phyloP scores from a whole-genome alignment of 2,113 vertebrate genomes.

The Silurus asotus region DNA sequence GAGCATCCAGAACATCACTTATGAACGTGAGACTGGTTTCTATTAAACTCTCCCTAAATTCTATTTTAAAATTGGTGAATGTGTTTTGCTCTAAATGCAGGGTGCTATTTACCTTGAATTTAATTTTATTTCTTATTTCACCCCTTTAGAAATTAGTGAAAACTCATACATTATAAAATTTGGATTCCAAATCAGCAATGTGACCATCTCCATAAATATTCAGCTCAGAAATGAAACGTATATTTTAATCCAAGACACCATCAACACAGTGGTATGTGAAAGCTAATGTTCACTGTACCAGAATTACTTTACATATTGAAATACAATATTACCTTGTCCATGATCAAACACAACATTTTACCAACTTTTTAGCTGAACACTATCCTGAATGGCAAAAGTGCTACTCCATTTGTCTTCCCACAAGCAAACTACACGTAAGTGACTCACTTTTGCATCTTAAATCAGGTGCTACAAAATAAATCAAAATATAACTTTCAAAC shows the following conservation, averaged over 20 bases:
- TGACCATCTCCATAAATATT: constrained; percentile 18
- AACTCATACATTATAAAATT: constrained; percentile 34
- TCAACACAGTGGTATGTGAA: constrained; percentile 20
- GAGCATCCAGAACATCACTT: constrained; percentile 28
- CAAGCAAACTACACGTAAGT: constrained; percentile 32
- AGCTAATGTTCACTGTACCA: background rate
- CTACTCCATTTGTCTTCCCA: constrained; percentile 16
- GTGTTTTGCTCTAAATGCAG: background rate
- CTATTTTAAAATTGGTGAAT: background rate
- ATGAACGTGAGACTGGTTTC: constrained; percentile 26
- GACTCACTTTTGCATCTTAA: background rate
- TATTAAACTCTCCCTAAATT: background rate
- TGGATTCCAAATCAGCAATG: constrained; percentile 39
- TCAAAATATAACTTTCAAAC: no score
- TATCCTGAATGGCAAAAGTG: constrained; percentile 5
- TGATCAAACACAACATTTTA: background rate
- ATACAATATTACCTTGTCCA: background rate
- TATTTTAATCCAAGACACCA: background rate
- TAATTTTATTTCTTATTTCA: background rate
- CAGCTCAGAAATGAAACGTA: constrained; percentile 27
- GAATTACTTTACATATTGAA: background rate
- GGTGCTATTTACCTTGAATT: background rate
- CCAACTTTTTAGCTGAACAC: constrained; percentile 3
- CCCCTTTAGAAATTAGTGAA: constrained; percentile 8
- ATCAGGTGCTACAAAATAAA: background rate